A percentile compares a stretch with the other conserved stretches of the same genome.
phyloP scores from a whole-genome alignment of 2,888 invertebrate genomes.

The Caenorhabditis sp. region DNA sequence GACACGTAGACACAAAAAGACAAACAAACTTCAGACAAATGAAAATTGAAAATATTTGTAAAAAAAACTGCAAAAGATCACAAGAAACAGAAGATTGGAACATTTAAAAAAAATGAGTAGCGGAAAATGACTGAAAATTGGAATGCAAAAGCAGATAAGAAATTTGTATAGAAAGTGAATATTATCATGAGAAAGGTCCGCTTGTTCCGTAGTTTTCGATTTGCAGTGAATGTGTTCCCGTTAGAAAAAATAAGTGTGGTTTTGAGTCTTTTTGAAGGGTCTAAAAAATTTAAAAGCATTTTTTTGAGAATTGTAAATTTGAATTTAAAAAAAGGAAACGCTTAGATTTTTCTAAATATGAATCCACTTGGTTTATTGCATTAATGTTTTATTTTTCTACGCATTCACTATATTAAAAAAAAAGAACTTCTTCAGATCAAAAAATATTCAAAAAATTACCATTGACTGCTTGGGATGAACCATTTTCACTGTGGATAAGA shows the following conservation, averaged over 20 bases:
- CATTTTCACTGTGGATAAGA: no score
- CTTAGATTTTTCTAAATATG: no score
- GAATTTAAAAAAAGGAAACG: no score
- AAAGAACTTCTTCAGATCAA: no score
- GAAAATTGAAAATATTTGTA: background rate
- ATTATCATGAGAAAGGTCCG: conserved; percentile 10
- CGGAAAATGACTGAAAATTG: no score
- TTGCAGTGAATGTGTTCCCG: conserved; percentile 30
- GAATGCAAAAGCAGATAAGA: background rate
- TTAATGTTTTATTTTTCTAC: no score
- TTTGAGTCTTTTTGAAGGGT: conserved; percentile 43
- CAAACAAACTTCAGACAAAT: conserved; percentile 1
- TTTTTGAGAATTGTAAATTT: background rate
- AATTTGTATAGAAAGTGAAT: conserved; percentile 19
- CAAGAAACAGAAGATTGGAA: background rate
- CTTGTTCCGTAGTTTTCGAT: conserved; percentile 19
- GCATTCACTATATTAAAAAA: no score
- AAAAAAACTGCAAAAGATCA: conserved; percentile 7
- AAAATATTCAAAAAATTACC: no score
- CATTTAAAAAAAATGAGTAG: no score
- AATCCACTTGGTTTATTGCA: no score
- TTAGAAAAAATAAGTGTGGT: conserved; percentile 27
- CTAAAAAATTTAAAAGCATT: conserved; percentile 35
- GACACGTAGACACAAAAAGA: conserved; percentile 32
- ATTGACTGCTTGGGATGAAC: no score